A percentile compares a stretch with the other conserved stretches of the same genome.
phyloP scores from a whole-genome alignment of 2,888 invertebrate genomes.

The Chymomyza amoena region DNA sequence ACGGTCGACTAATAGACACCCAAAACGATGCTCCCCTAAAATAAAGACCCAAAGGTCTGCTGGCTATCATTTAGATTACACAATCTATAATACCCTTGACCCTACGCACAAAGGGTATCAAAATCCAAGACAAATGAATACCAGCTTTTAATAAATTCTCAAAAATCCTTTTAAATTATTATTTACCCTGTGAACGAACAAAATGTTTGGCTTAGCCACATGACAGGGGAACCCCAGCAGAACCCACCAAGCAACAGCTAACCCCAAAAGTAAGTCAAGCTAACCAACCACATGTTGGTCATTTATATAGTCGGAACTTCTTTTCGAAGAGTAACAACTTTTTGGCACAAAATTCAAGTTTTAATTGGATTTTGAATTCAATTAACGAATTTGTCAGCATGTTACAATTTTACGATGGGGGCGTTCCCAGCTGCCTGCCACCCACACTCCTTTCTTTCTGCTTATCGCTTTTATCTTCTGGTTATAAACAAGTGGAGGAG shows the following conservation, averaged over 20 bases:
- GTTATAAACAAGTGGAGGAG: neutral
- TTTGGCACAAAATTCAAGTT: constrained; percentile 67
- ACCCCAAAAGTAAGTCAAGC: neutral
- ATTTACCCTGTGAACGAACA: neutral
- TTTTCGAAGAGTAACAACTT: constrained; percentile 47
- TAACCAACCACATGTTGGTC: constrained; percentile 52
- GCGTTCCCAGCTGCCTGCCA: neutral
- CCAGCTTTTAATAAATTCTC: no score
- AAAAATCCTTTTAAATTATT: no score
- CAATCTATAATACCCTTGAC: no score
- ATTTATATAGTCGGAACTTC: constrained; percentile 66
- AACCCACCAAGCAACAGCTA: constrained; percentile 22
- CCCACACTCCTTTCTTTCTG: neutral
- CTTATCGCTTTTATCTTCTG: neutral
- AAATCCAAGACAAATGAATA: no score
- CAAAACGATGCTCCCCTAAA: no score
- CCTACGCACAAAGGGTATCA: no score
- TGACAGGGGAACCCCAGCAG: neutral
- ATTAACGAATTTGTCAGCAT: constrained; percentile 76
- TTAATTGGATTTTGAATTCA: constrained; percentile 78
- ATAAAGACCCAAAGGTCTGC: no score
- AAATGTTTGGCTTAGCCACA: neutral
- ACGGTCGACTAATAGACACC: no score
- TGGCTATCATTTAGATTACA: no score
- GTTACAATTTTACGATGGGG: constrained; percentile 65